Base-by-base conservation (phyloP, 2,888 invertebrate species). In the Athalia cordata region DNA sequence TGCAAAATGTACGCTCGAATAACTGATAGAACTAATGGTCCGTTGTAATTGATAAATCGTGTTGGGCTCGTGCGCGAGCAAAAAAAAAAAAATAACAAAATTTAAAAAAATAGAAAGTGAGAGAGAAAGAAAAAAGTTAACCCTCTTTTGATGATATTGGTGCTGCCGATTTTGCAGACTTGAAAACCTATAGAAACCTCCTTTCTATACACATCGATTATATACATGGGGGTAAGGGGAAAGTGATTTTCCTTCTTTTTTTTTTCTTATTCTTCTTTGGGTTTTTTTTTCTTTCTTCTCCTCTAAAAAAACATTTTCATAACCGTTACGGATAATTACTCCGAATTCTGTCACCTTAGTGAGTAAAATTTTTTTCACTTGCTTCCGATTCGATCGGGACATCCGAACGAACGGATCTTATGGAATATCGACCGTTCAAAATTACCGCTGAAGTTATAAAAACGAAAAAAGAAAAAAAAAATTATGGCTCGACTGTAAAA, bases 31-130 rank as follows among this genome's bases (percentile, higher is more conserved):
- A 62, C 75, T 75, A 75, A 75, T 75, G 75, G 75, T 75, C 75
- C 75, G 75, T 75, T 75, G 50, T 75, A 75, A 75, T 75, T 75
- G 75, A 75, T 75, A 75, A 75, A 75, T 75, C 75, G 75, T 64
- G 75, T 75, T 57, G 75, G 55, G 64, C 15, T 61, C 64, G 75
- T 29, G 29, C 49, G 75, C 75, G 49, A 52, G 75, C 75, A 75
- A 75, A 62, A 75, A 75, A 52, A 75, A 50, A 29, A 29, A n/a
- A 55, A 55, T 11, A 55, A 11, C 1, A 55, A 8, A 55, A 55
- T 55, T 11, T 1, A 1, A 55, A 55, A 8, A 55, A 55, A 55
- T 11, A 11, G 55, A 11, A 55, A 55, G n/a, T 57, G 49, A 52
- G 75, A 61, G n/a, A 29, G 29, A 29, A 29, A 75, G 50, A 75